Evolutionary conservation across 1,140 invertebrate genomes (phyloP).

Genomic region (Ridgeia piscesae): DNA sequence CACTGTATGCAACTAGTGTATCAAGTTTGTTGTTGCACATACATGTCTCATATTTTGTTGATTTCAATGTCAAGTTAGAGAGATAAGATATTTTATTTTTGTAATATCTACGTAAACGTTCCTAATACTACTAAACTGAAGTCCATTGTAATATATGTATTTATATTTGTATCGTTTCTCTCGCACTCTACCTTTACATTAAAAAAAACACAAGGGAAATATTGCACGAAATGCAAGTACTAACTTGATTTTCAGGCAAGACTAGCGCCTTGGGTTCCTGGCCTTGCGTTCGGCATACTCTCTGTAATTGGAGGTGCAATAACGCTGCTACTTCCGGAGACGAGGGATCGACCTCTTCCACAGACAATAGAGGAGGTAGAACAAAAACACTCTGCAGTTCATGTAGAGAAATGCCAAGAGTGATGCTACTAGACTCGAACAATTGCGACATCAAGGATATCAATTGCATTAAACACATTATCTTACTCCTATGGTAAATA

Average conservation of each 20-base stretch:
- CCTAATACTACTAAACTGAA: too few species aligned
- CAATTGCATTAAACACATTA: background rate
- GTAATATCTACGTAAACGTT: too few species aligned
- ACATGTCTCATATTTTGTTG: too few species aligned
- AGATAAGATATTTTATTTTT: too few species aligned
- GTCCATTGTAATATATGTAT: too few species aligned
- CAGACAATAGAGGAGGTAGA: slow-evolving; percentile 34
- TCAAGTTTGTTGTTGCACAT: too few species aligned
- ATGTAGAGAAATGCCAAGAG: background rate
- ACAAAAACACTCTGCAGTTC: background rate
- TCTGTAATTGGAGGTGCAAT: slow-evolving; percentile 29
- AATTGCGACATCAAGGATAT: background rate
- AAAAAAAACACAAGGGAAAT: too few species aligned
- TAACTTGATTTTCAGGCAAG: slow-evolving; percentile 14
- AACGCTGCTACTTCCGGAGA: slow-evolving; percentile 33
- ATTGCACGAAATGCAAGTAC: background rate
- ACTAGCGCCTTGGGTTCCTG: slow-evolving; percentile 25
- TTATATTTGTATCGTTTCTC: too few species aligned
- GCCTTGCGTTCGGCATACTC: slow-evolving; percentile 29
- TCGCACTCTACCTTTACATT: too few species aligned
- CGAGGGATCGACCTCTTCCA: slow-evolving; percentile 32
- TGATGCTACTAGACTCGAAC: background rate
- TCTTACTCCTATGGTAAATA: background rate
- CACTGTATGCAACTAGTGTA: too few species aligned
- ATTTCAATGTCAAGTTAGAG: too few species aligned